These are phyloP conservation scores for Agriopis leucophaearia DNA, from an alignment of 2,888 invertebrate genomes.

Conservation along the genomic window DNA sequence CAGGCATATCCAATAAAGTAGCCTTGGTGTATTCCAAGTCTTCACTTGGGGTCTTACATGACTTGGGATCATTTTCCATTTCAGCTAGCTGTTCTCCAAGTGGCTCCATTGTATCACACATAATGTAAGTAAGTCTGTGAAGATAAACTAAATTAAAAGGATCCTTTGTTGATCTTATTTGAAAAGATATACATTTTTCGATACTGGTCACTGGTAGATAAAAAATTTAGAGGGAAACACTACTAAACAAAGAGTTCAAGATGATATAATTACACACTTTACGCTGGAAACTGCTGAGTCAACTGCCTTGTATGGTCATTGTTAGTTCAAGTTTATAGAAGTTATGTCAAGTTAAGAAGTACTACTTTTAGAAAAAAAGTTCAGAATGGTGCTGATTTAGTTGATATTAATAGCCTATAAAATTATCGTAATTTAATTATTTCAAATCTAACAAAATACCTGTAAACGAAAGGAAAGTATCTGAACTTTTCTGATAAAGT, in stretches of 20 bases:
- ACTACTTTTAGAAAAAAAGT: too few relatives aligned
- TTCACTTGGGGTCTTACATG: slow-evolving; percentile 45
- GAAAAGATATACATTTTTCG: neutral
- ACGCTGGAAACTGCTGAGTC: slow-evolving; percentile 38
- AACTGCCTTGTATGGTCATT: slow-evolving; percentile 36
- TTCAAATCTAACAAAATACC: too few relatives aligned
- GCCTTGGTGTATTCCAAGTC: slow-evolving; percentile 57
- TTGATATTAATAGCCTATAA: too few relatives aligned
- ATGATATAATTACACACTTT: slow-evolving; percentile 19
- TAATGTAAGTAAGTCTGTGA: slow-evolving; percentile 50
- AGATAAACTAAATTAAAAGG: slow-evolving; percentile 23
- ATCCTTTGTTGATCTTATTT: neutral
- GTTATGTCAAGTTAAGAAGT: neutral
- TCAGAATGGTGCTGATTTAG: too few relatives aligned
- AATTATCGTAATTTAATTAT: too few relatives aligned
- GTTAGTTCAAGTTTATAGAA: neutral
- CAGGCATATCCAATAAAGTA: slow-evolving; percentile 71
- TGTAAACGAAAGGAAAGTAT: too few relatives aligned
- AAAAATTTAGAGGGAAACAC: neutral
- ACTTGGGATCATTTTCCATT: slow-evolving; percentile 58
- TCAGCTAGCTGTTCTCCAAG: slow-evolving; percentile 62
- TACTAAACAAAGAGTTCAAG: slow-evolving; percentile 14
- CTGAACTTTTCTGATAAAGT: too few relatives aligned
- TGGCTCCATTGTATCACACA: slow-evolving; percentile 70
- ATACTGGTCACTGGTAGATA: neutral